Evolutionary conservation across 2,797 vertebrate species (phyloP), one percentile per base, ranked within the genome.

Genomic region (Semotilus atromaculatus): DNA sequence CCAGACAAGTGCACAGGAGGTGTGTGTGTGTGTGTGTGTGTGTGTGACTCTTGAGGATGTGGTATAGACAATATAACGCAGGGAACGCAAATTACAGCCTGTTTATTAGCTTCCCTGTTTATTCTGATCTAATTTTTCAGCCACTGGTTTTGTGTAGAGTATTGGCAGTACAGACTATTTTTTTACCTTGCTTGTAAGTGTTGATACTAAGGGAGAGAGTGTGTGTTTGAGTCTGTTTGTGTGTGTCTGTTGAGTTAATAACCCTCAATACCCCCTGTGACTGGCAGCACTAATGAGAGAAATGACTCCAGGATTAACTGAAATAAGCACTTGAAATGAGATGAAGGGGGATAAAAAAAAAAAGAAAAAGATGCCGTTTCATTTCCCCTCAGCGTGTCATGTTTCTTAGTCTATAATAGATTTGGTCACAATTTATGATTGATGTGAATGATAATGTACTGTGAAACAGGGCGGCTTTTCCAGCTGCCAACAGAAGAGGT

Each of bases 211-310:
- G 19, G 51, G 34, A 13, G n/a, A 31, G 75, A 26, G 23, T 75
- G 78, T 73, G 58, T 81, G 10, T 80, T 21, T 48, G 26, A 64
- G 64, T 62, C 51, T 36, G 83, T 83, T 43, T 66, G 43, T 78
- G 64, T 73, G 77, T 79, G 43, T 86, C 71, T 66, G 62, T 62
- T 67, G 18, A 62, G 62, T 55, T 86, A 74, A 86, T 88, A 85
- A 86, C 34, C 18, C 62, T 82, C 67, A 86, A 82, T 72, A 86
- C 82, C 82, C 67, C 87, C 85, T 29, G 45, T 75, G 76, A 71
- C 48, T 74, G 77, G 14, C 55, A 23, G 51, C 36, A 53, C 77
- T 79, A 82, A 81, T 45, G 84, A 81, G 84, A 8, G 60, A 26
- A 29, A 36, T 86, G 79, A 75, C 45, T 88, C 13, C 51, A 68